Base-by-base conservation (phyloP, 2,888 invertebrate species). In the Catotricha subobsoleta region DNA sequence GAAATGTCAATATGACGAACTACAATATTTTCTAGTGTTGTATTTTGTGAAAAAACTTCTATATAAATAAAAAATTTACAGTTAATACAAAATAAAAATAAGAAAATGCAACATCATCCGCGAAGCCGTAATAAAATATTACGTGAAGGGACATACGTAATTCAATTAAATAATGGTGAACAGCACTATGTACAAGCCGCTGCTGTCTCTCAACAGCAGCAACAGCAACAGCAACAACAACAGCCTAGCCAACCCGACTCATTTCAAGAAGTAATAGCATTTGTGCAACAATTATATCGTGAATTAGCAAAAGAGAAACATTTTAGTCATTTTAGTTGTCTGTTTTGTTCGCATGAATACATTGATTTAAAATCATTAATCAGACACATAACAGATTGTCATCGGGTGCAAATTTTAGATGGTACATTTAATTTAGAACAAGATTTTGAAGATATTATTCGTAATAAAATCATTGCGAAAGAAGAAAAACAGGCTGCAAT, bases 261-360 rank as follows among this genome's bases (percentile, higher is more conserved):
- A n/a, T 40, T 40, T 19, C 33, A 25, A 19, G 40, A 40, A 23
- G 31, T 40, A n/a, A 23, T 40, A 6, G 40, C 16, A 18, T 40
- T 34, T 27, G 34, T 40, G 15, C 30, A 40, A 19, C 34, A 34
- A 34, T 34, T 40, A 27, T 40, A 40, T 20, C 25, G n/a, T 3
- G 40, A 40, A 34, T 27, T 40, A 16, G 23, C 40, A 6, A 40
- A 25, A 20, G 29, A 34, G 13, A 33, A 23, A 15, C n/a, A 19
- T n/a, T 34, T 40, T 15, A 27, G 18, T 27, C 13, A 40, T 34
- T 40, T 19, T 25, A 19, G 34, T 34, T 40, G 40, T 19, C 5
- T 40, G 12, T 40, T 40, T 40, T 40, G 40, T 34, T 10, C 21
- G 9, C 20, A 20, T 19, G 40, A 33, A 19, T 40, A 27, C 27